Evolutionary conservation across 2,113 vertebrate species (phyloP).

Genomic region (Oreochromis aureus): DNA sequence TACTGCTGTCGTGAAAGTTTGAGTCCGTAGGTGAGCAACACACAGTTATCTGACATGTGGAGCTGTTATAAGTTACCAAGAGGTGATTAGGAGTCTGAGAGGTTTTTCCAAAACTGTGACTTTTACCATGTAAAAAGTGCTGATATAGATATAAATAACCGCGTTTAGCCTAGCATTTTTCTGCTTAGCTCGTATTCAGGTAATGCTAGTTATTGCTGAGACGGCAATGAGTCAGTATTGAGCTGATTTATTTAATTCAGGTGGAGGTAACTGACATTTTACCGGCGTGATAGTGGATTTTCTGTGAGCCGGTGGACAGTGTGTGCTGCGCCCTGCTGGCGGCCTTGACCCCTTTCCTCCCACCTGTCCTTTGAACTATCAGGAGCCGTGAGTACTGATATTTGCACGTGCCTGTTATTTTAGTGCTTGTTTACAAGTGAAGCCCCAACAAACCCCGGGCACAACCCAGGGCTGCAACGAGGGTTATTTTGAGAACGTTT

Average conservation of each 20-base stretch:
- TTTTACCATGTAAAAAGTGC: not conserved
- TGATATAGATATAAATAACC: not conserved
- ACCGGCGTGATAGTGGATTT: not conserved
- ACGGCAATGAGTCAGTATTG: not conserved
- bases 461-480: not conserved
- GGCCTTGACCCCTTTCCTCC: not conserved
- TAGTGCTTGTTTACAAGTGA: not conserved
- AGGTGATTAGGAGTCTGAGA: not conserved
- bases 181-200: not conserved
- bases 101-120: not conserved
- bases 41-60: not conserved
- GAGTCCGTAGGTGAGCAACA: not conserved
- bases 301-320: not conserved
- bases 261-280: not conserved
- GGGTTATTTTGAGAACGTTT: not conserved
- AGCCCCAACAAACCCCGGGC: not conserved
- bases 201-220: not conserved
- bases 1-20: not conserved
- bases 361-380: not conserved
- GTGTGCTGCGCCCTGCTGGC: not conserved
- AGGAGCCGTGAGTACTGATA: not conserved
- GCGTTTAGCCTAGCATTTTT: not conserved
- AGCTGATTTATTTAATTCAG: not conserved
- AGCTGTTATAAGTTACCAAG: not conserved
- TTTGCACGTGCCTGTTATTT: not conserved